Base-by-base conservation (phyloP, 2,797 vertebrate species). In the Syncerus caffer region DNA sequence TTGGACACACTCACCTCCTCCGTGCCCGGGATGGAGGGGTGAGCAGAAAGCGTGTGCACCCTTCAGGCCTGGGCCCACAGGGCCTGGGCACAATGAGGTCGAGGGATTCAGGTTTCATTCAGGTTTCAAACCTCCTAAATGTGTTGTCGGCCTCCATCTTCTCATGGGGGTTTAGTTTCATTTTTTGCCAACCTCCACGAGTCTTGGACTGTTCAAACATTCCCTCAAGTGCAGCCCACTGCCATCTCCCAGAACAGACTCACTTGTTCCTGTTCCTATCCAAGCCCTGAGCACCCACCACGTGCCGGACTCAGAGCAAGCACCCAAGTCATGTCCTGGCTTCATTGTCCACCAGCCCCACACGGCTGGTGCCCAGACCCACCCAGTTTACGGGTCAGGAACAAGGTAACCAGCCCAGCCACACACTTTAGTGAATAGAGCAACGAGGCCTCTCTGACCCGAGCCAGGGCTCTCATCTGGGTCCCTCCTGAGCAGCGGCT, bases 401-500 rank as follows among this genome's bases (percentile, higher is more conserved):
- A 76, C 1, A 13, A 78, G 85, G 76, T 80, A 42, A 53, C 16
- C 3, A 7, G 89, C 9, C 89, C 50, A 76, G 38, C 19, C 13
- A 15, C 60, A 50, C 47, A 9, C 85, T 27, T 51, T 19, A 9
- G 57, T 2, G 4, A 92, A 6, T 0, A 11, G 4, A n/a, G 31
- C 27, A 25, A 15, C 42, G 38, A 16, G 38, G 62, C 17, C 34
- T 31, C 29, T n/a, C 50, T 19, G 42, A 64, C 51, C 25, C 11
- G 34, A 84, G 85, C 74, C 62, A 71, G 64, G 0, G 47, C 13
- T 85, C 71, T 47, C 11, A 29, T 19, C 31, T 14, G 21, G 2
- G 3, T 15, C 14, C 27, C 29, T 16, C 74, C 13, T 0, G 4
- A 67, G 42, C 14, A 2, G 4, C 0, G 0, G 31, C 6, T 84